phyloP scores from a whole-genome alignment of 2,797 vertebrate genomes.

The Pangasius mekongensis region DNA sequence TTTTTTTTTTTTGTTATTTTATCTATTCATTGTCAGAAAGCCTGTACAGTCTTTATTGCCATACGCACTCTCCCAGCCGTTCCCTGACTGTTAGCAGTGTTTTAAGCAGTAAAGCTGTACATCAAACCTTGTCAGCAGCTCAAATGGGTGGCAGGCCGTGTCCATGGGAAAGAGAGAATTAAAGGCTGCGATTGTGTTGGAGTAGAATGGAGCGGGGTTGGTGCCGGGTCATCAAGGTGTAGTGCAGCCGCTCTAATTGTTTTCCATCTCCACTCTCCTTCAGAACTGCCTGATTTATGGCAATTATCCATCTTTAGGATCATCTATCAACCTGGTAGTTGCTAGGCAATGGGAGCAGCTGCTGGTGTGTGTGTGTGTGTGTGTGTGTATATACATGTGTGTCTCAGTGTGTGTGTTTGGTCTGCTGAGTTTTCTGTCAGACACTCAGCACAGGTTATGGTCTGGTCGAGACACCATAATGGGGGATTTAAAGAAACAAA shows the following conservation, averaged over 20 bases:
- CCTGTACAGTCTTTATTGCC: slow-evolving; percentile 22
- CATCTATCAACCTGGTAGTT: slow-evolving; percentile 99
- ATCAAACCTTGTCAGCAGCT: slow-evolving; percentile 39
- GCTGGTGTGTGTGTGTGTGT: slow-evolving; percentile 85
- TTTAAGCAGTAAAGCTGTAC: slow-evolving; percentile 46
- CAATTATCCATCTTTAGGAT: slow-evolving; percentile 99
- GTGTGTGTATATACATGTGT: slow-evolving; percentile 50
- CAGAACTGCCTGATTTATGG: slow-evolving; percentile 98
- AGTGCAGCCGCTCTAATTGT: slow-evolving; percentile 82
- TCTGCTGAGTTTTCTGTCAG: slow-evolving; percentile 77
- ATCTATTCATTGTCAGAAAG: not conserved
- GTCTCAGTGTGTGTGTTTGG: slow-evolving; percentile 52
- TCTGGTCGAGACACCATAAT: slow-evolving; percentile 63
- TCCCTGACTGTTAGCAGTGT: slow-evolving; percentile 27
- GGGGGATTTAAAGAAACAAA: slow-evolving; percentile 61
- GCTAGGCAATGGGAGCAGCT: slow-evolving; percentile 99
- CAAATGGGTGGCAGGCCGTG: slow-evolving; percentile 50
- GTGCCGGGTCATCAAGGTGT: slow-evolving; percentile 78
- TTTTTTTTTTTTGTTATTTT: not conserved
- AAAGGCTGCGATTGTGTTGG: slow-evolving; percentile 72
- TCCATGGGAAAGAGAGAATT: slow-evolving; percentile 49
- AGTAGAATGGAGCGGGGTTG: slow-evolving; percentile 55
- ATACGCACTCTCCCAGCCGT: not conserved
- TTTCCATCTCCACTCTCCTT: slow-evolving; percentile 84
- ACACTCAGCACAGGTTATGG: slow-evolving; percentile 75